phyloP scores from a whole-genome alignment of 2,797 vertebrate species.

The Peromyscus nudipes region DNA sequence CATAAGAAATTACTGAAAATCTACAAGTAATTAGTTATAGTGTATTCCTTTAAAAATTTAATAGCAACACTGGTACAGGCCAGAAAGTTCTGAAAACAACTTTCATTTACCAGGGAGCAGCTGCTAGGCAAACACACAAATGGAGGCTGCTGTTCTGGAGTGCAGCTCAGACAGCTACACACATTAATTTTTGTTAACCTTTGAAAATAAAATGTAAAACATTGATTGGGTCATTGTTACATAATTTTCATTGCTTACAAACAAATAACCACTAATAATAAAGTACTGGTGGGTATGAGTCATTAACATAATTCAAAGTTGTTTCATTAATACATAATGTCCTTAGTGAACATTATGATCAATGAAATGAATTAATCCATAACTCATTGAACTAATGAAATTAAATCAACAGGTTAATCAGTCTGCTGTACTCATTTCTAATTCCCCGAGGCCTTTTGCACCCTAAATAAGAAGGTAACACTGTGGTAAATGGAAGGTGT shows the following conservation, averaged over 20 bases:
- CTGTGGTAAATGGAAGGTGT: fast-evolving
- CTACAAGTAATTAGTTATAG: neutral
- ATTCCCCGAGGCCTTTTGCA: neutral
- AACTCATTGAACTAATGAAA: neutral
- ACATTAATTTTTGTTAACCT: neutral
- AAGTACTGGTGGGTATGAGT: neutral
- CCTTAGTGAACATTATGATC: neutral
- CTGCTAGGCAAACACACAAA: neutral
- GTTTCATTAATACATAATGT: neutral
- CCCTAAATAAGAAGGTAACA: neutral
- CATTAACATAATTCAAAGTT: neutral
- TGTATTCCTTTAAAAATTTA: conserved; percentile 5
- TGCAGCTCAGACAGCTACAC: neutral
- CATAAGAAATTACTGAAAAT: neutral
- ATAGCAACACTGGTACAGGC: neutral
- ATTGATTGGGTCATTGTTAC: neutral
- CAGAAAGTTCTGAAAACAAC: conserved; percentile 19
- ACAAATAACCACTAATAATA: neutral
- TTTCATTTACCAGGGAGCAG: neutral
- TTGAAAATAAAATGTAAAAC: neutral
- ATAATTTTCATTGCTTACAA: neutral
- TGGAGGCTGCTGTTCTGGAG: neutral
- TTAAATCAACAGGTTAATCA: conserved; percentile 4
- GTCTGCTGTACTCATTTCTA: neutral
- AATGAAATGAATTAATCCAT: neutral